Evolutionary conservation across 2,888 invertebrate genomes (phyloP), one percentile per base, ranked within the genome.

Genomic region (Temnothorax ravouxi): DNA sequence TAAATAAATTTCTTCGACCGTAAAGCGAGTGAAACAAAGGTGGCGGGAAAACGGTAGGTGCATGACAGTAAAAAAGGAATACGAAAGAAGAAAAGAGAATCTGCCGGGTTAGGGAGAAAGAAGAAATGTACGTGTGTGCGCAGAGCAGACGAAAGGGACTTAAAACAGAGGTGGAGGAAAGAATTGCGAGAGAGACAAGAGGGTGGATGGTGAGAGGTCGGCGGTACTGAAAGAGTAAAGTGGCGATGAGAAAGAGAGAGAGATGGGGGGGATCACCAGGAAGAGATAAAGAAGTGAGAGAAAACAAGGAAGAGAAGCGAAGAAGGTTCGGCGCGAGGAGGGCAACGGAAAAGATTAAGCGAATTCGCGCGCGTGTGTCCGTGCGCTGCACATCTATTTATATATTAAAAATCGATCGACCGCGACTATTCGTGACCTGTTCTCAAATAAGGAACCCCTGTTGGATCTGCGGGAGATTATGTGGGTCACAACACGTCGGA

Each of bases 371-470:
- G 47, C 29, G 64, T 44, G 34, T 21, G 15, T 66, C 8, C 8
- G 18, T 77, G 41, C 25, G n/a, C 25, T 75, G 13, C 52, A 76
- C 41, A n/a, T 79, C 79, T 79, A 80, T 80, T 80, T 80, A 71
- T 71, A 71, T 71, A 71, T 71, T 71, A 71, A 71, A 79, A 80
- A 80, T 80, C 79, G 79, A 80, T 80, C 71, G 75, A 38, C 75
- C 50, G 59, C 71, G 56, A 79, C 34, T 80, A 80, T 69, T 80
- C 79, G 71, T 61, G 79, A 80, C 79, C 47, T 59, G 59, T 80
- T 80, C 71, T 80, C 50, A 47, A 71, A 38, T 69, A 69, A 59
- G 59, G 47, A 59, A 38, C 25, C 13, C 44, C 25, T 59, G 34
- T 64, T 41, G 64, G 38, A 76, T 76, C 64, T 21, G 11, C 47